Percentiles rank a stretch among this genome's conserved stretches.
phyloP scores from a whole-genome alignment of 2,888 invertebrate species.

The Loripinus fragilis region DNA sequence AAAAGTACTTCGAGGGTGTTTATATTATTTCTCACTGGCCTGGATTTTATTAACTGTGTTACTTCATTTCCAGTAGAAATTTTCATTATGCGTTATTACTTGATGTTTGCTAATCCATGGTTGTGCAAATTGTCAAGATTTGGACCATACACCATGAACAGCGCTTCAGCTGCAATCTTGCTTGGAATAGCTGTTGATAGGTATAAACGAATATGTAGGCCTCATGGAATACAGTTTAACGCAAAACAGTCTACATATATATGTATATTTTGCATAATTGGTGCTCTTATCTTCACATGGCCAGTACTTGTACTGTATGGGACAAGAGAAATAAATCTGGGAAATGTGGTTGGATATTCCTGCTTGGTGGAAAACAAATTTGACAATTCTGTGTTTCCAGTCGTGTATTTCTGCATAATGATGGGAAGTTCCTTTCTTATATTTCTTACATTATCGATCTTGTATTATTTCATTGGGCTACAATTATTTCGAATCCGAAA shows the following conservation, averaged over 20 bases:
- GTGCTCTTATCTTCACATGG: constrained; percentile 56
- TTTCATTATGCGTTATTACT: constrained; percentile 58
- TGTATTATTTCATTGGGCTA: constrained; percentile 61
- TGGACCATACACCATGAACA: constrained; percentile 64
- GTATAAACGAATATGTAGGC: constrained; percentile 69
- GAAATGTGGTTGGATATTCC: constrained; percentile 31
- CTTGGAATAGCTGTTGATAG: constrained; percentile 68
- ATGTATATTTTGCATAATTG: constrained; percentile 55
- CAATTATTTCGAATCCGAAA: constrained; percentile 37
- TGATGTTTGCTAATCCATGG: constrained; percentile 54
- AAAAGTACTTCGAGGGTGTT: constrained; percentile 63
- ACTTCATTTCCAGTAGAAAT: constrained; percentile 70
- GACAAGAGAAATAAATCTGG: constrained; percentile 44
- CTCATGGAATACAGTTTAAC: constrained; percentile 62
- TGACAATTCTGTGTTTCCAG: constrained; percentile 49
- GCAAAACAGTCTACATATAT: constrained; percentile 57
- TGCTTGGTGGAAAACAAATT: constrained; percentile 57
- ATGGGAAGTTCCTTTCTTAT: constrained; percentile 51
- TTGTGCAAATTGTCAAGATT: constrained; percentile 66
- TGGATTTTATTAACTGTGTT: constrained; percentile 65
- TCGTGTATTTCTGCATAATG: constrained; percentile 54
- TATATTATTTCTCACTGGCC: constrained; percentile 61
- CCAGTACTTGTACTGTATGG: constrained; percentile 71
- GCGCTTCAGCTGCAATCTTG: constrained; percentile 63
- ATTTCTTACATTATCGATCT: constrained; percentile 49